Percentiles rank a stretch among this genome's conserved stretches.
These are phyloP conservation scores for Salvator merianae DNA, from an alignment of 2,113 vertebrate species.

Conservation along the genomic window DNA sequence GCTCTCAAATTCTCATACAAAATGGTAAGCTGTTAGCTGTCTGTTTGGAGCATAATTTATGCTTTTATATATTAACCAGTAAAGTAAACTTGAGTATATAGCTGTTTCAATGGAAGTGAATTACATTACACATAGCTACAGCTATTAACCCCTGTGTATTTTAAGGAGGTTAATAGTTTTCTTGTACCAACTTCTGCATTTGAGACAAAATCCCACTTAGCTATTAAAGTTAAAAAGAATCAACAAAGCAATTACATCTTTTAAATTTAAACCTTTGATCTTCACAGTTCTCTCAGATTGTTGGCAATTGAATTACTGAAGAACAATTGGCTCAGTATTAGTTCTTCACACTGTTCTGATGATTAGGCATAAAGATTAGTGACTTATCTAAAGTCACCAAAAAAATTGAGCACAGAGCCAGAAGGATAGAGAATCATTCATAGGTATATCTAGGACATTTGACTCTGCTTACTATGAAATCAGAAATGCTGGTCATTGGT, in stretches of 20 bases:
- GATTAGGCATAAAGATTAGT: neutral
- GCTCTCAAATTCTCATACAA: constrained; percentile 96
- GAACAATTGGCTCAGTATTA: neutral
- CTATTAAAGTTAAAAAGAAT: too few relatives aligned
- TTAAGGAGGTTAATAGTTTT: neutral
- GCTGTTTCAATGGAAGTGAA: neutral
- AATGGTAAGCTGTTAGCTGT: constrained; percentile 80
- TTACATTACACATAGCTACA: neutral
- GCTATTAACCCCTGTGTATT: neutral
- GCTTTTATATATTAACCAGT: neutral
- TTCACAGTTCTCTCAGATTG: neutral
- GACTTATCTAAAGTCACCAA: neutral
- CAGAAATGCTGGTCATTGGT: neutral
- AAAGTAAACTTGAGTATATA: neutral
- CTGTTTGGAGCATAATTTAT: neutral
- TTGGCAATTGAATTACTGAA: neutral
- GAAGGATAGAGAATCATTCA: neutral
- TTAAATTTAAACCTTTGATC: neutral
- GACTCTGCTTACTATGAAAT: neutral
- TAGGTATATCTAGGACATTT: neutral
- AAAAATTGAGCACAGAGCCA: neutral
- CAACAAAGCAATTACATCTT: neutral
- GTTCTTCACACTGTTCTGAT: neutral
- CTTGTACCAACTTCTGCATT: neutral
- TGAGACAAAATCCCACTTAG: neutral